phyloP scores from a whole-genome alignment of 2,888 invertebrate species.

The Agriotes lineatus region DNA sequence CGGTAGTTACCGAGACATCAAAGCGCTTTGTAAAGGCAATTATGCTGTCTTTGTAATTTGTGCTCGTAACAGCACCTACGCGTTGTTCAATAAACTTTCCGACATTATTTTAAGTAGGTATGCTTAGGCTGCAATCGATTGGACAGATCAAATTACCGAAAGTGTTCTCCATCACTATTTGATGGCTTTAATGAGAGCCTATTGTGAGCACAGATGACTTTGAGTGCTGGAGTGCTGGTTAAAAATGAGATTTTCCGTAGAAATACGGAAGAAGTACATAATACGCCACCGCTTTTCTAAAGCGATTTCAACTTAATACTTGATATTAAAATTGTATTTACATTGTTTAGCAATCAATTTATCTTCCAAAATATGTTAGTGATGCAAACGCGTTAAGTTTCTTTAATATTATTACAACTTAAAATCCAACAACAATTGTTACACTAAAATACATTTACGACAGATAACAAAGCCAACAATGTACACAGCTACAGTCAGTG shows the following conservation, averaged over 20 bases:
- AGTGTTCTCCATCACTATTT: constrained; percentile 16
- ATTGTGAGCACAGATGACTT: constrained; percentile 11
- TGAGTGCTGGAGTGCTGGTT: constrained; percentile 5
- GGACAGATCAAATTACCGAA: constrained; percentile 17
- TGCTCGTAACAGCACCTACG: constrained; percentile 1
- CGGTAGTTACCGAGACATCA: background rate
- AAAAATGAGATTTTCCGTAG: background rate
- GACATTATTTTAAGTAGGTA: constrained; percentile 8
- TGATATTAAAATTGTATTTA: no score
- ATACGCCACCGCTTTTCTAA: no score
- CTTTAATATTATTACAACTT: no score
- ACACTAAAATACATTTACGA: no score
- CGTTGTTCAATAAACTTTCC: background rate
- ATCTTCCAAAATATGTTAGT: no score
- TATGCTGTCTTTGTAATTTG: background rate
- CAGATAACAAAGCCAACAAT: no score
- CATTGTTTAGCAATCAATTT: no score
- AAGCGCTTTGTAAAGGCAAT: constrained; percentile 2
- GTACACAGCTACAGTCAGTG: no score
- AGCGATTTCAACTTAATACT: no score
- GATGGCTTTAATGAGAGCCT: constrained; percentile 7
- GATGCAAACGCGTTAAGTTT: no score
- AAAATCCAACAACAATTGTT: no score
- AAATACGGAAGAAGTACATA: background rate
- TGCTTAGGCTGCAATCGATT: constrained; percentile 8